Percentiles rank a stretch among this genome's conserved stretches.
Evolutionary conservation across 2,888 invertebrate genomes (phyloP).

Genomic region (Diarsia brunnea): DNA sequence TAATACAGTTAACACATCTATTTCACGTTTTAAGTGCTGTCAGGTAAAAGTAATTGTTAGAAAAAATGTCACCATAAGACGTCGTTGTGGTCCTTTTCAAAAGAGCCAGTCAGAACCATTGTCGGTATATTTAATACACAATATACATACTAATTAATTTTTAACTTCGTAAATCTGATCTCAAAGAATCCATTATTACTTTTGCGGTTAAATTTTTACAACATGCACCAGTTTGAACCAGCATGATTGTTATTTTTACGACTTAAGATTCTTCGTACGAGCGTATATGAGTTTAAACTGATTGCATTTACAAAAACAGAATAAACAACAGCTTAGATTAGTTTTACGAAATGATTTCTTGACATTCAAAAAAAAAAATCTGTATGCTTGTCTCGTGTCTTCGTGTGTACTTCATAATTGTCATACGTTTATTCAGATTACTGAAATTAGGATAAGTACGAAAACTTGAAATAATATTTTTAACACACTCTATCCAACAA

Average conservation of each 20-base stretch:
- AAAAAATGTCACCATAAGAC: too few species aligned
- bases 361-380: neutral
- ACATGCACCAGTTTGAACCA: slow-evolving; percentile 2
- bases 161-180: neutral
- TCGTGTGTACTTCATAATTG: neutral
- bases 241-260: slow-evolving; percentile 16
- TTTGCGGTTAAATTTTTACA: neutral
- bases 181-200: neutral
- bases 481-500: neutral
- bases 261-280: neutral
- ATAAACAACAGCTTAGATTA: neutral
- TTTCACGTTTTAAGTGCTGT: too few species aligned
- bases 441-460: too few species aligned
- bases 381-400: neutral
- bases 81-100: too few species aligned
- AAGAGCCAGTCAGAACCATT: neutral
- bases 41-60: too few species aligned
- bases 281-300: neutral
- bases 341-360: neutral
- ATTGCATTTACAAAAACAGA: neutral
- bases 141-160: neutral
- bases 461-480: neutral
- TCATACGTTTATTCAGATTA: neutral
- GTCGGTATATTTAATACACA: neutral
- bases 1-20: neutral